Percentiles rank a stretch among this genome's conserved stretches.
Evolutionary conservation across 2,113 vertebrate genomes (phyloP).

Genomic region (Thinocorus orbignyianus): DNA sequence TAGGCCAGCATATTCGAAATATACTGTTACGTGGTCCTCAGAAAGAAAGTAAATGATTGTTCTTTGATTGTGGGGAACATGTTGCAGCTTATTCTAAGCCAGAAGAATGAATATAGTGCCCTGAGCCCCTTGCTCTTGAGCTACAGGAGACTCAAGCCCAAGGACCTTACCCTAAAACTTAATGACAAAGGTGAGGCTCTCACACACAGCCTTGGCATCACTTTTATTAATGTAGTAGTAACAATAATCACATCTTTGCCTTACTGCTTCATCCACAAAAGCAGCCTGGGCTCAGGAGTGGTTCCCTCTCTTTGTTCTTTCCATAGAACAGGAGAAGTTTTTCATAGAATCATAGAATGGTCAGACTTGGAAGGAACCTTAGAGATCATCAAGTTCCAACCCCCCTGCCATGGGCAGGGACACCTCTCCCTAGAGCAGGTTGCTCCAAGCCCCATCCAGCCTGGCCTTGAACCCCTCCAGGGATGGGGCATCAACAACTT

Average conservation of each 20-base stretch:
- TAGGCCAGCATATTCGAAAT: not conserved
- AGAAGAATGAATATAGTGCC: not conserved
- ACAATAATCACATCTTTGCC: not conserved
- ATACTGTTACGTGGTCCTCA: not conserved
- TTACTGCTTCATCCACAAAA: not conserved
- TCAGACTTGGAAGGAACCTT: too few relatives aligned
- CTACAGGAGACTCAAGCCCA: not conserved
- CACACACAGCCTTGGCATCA: not conserved
- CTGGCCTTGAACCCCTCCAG: too few relatives aligned
- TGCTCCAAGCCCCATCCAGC: too few relatives aligned
- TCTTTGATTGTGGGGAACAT: not conserved
- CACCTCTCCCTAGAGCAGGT: too few relatives aligned
- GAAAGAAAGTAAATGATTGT: not conserved
- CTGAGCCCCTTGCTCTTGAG: not conserved
- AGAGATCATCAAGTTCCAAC: too few relatives aligned
- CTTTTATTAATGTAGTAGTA: not conserved
- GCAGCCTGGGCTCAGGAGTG: not conserved
- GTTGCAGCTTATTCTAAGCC: not conserved
- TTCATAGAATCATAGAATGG: too few relatives aligned
- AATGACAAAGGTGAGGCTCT: not conserved
- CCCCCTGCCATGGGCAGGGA: too few relatives aligned
- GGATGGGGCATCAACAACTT: too few relatives aligned
- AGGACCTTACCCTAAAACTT: not conserved
- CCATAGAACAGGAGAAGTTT: not conserved
- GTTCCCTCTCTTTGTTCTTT: not conserved